A percentile compares a stretch with the other conserved stretches of the same genome.
phyloP scores from a whole-genome alignment of 2,113 vertebrate species.

The Romanogobio albipinnatus region DNA sequence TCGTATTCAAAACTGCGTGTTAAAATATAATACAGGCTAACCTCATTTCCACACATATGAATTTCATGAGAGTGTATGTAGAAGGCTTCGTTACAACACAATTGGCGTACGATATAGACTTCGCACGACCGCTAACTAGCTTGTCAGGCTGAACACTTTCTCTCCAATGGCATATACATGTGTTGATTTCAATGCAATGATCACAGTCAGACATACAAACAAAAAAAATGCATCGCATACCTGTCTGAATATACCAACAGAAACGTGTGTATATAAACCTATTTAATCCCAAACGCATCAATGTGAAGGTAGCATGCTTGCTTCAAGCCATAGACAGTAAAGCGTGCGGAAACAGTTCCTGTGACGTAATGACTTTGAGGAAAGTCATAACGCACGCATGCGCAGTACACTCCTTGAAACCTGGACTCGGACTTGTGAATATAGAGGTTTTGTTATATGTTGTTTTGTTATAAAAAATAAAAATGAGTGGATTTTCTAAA shows the following conservation, averaged over 20 bases:
- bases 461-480: background rate
- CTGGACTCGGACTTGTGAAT: background rate
- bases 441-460: too few relatives aligned
- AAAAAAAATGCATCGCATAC: slow-evolving; percentile 2
- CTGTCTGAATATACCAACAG: background rate
- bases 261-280: background rate
- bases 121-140: background rate
- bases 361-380: slow-evolving; percentile 24
- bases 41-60: background rate
- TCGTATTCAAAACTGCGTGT: background rate
- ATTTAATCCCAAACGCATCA: background rate
- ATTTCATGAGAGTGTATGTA: background rate
- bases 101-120: background rate
- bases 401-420: background rate
- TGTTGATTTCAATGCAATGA: background rate
- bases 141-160: background rate
- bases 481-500: background rate
- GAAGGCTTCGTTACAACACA: background rate
- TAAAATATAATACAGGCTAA: background rate
- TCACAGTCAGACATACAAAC: background rate
- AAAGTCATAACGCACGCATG: background rate
- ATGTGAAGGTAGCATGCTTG: background rate
- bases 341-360: slow-evolving; percentile 37
- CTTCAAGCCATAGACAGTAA: too few relatives aligned
- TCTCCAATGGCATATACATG: background rate